Evolutionary conservation across 2,797 vertebrate species (phyloP).

Genomic region (Mormyrops attenuatus): DNA sequence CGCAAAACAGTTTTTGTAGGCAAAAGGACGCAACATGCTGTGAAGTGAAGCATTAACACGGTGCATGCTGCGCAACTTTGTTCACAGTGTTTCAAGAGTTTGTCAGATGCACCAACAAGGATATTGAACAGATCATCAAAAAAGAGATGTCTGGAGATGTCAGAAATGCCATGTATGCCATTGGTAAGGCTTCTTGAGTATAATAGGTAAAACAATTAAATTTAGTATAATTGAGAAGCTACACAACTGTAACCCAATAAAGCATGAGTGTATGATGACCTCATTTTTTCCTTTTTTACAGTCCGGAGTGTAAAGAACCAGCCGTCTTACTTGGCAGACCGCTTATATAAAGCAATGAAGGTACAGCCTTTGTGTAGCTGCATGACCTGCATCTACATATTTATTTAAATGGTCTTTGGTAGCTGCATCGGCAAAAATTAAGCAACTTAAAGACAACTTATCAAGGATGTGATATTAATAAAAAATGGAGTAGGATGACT

Average conservation of each 20-base stretch:
- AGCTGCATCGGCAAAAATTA: neutral
- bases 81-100: conserved; percentile 91
- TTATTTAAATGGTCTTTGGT: neutral
- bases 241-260: no score
- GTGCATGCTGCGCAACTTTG: neutral
- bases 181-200: conserved; percentile 66
- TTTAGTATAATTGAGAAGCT: neutral
- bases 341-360: conserved; percentile 98
- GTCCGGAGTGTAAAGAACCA: conserved; percentile 94
- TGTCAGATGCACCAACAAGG: conserved; percentile 83
- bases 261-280: neutral
- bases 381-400: neutral
- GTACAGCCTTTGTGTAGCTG: conserved; percentile 50
- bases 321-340: conserved; percentile 87
- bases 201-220: neutral
- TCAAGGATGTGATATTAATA: neutral
- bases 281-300: conserved; percentile 43
- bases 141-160: conserved; percentile 93
- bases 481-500: neutral
- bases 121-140: conserved; percentile 89
- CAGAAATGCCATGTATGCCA: conserved; percentile 77
- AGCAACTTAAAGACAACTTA: neutral
- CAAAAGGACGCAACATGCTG: neutral
- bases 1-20: neutral
- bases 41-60: neutral